Conservation (phyloP, 1,140 invertebrate genomes). For the Stegodyphus dumicola region DNA sequence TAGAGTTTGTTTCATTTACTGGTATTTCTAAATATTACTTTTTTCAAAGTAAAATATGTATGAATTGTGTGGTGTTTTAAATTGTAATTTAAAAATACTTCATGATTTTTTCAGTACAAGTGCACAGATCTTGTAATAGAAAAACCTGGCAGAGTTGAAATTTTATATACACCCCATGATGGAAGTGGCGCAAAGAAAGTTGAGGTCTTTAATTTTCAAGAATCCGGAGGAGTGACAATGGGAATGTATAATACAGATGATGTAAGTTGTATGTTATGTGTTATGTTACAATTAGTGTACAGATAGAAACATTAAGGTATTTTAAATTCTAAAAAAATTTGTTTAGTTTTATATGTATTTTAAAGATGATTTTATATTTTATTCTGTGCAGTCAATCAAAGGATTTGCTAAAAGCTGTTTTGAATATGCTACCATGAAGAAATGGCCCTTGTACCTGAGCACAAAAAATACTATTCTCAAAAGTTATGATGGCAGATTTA, state of each 20-base stretch:
- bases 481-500: constrained; percentile 90
- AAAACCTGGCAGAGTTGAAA: constrained; percentile 78
- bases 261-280: constrained; percentile 38
- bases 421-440: constrained; percentile 81
- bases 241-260: constrained; percentile 93
- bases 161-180: constrained; percentile 75
- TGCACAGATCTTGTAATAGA: constrained; percentile 83
- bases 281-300: too few relatives aligned
- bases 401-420: constrained; percentile 89
- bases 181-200: constrained; percentile 73
- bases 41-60: not conserved
- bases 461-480: constrained; percentile 95
- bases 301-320: too few relatives aligned
- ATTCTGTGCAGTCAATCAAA: constrained; percentile 73
- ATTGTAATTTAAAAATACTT: not conserved
- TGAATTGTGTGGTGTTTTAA: not conserved
- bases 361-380: not conserved
- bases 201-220: constrained; percentile 80
- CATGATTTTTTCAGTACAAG: constrained; percentile 75
- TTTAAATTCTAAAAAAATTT: not conserved
- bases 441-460: constrained; percentile 85
- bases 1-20: constrained; percentile 14
- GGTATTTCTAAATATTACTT: constrained; percentile 15
- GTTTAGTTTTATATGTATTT: not conserved
- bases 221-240: constrained; percentile 79